These are phyloP conservation scores for Eulemur albifrons DNA, from an alignment of 2,797 vertebrate species.

Conservation along the genomic window DNA sequence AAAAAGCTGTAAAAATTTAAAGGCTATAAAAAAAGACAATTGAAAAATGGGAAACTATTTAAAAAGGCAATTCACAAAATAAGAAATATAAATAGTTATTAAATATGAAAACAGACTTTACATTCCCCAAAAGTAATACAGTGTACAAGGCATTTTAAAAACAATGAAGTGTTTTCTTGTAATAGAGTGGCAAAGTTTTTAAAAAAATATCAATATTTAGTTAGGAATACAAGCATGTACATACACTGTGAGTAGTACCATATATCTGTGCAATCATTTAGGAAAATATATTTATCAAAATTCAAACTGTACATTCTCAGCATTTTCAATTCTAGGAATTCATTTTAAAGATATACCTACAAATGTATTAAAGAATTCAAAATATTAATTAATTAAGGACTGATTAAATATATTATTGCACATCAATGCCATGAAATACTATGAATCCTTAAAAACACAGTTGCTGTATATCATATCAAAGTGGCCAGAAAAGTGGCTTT, in stretches of 20 bases:
- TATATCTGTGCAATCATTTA: neutral
- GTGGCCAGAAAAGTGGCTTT: neutral
- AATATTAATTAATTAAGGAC: neutral
- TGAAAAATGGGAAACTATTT: constrained; percentile 10
- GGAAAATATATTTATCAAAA: neutral
- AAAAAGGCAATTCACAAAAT: neutral
- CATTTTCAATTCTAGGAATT: constrained; percentile 15
- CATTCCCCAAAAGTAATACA: neutral
- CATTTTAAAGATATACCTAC: neutral
- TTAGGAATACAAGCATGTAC: neutral
- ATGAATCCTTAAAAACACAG: neutral
- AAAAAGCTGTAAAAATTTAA: constrained; percentile 4
- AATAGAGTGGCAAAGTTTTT: neutral
- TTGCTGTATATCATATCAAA: neutral
- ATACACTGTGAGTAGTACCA: neutral
- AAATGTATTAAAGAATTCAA: constrained; percentile 12
- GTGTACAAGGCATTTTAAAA: neutral
- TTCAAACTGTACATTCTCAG: neutral
- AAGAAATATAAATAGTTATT: constrained; percentile 25
- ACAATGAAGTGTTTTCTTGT: neutral
- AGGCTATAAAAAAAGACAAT: neutral
- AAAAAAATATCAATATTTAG: neutral
- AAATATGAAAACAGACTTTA: neutral
- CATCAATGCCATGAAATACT: neutral
- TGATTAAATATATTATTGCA: constrained; percentile 9